phyloP scores from a whole-genome alignment of 2,113 vertebrate species.

The Glaucidium brasilianum region DNA sequence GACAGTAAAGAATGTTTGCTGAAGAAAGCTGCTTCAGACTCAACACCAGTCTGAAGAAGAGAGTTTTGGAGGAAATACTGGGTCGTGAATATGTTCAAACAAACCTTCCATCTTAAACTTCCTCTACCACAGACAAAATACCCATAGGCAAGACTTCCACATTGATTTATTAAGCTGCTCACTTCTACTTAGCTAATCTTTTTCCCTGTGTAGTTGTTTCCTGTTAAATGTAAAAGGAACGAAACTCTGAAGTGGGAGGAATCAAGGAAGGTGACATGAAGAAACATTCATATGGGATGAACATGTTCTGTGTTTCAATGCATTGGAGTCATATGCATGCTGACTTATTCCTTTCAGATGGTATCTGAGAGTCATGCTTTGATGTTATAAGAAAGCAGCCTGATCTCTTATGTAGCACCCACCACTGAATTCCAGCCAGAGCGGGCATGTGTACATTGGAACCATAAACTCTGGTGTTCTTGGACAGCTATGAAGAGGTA shows the following conservation, averaged over 20 bases:
- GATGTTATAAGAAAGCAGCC: neutral
- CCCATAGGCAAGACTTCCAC: neutral
- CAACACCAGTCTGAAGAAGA: neutral
- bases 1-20: neutral
- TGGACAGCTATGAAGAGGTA: neutral
- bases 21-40: neutral
- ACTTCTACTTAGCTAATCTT: neutral
- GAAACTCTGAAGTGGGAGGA: neutral
- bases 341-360: neutral
- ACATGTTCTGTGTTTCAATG: neutral
- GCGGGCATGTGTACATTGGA: neutral
- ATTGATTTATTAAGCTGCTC: neutral
- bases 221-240: neutral
- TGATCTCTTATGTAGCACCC: neutral
- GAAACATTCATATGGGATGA: neutral
- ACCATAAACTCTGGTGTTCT: neutral
- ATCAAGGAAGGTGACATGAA: neutral
- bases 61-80: neutral
- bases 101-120: neutral
- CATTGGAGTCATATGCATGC: accelerated
- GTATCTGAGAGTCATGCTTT: neutral
- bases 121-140: neutral
- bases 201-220: neutral
- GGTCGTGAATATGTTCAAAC: neutral
- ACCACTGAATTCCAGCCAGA: neutral